Base-by-base conservation (phyloP, 2,113 vertebrate species). In the Pteruthius melanotis region DNA sequence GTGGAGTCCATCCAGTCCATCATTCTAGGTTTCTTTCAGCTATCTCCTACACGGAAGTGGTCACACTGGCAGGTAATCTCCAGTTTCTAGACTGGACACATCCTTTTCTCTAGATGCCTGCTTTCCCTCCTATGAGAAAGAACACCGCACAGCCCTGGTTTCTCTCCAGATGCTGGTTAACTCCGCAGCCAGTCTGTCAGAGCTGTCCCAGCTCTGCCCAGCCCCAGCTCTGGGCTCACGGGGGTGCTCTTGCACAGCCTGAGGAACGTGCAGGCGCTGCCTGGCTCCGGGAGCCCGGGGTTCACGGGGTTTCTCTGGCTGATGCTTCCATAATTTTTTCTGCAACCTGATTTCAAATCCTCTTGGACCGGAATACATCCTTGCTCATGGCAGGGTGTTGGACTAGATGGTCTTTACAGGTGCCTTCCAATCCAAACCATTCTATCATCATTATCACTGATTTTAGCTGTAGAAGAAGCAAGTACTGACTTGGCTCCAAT, bases 241-340 rank as follows among this genome's bases (percentile, higher is more conserved):
- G 79, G 95, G 97, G 96, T 71, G 96, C 94, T 89, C 94, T 95
- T 92, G 91, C 47, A 89, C 91, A 91, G 89, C 4, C 76, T 69
- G 86, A 91, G 27, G 20, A 49, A 44, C 5, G 2, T 3, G 39
- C 78, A 2, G 47, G 71, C 72, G 4, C 26, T 42, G 44, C 74
- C 60, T 0, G 60, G 35, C 53, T 33, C 10, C 8, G 39, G 19
- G 9, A 78, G 59, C 4, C 21, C 11, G 5, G n/a, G 5, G 0
- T 15, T 39, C 47, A 1, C 9, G 0, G 13, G 5, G 4, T 22
- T 53, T 40, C 61, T 31, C 15, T 6, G 24, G 47, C 69, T 44
- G 53, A 94, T 20, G 2, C 39, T 76, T 37, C 14, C 74, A 69
- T 14, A 20, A 7, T 47, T 72, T 26, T 31, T 45, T 23, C 16